Conservation (phyloP, 2,888 invertebrate genomes). For the Caenorhabditis sp. region DNA sequence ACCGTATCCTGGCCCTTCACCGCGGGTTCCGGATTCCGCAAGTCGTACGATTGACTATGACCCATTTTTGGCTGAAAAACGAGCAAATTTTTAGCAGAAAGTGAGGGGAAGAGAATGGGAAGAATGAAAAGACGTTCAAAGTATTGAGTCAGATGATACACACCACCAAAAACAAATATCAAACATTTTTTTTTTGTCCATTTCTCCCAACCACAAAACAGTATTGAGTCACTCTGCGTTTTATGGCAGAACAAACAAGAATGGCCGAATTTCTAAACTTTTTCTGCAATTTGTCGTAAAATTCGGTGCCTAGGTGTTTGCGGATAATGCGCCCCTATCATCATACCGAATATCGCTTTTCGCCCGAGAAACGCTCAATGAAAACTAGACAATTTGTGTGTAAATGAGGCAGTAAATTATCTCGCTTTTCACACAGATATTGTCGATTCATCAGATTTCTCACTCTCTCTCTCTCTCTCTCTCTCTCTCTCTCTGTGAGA, state of each 20-base stretch:
- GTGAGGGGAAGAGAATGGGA: neutral
- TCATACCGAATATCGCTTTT: neutral
- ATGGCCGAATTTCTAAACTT: constrained; percentile 2
- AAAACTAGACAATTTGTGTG: neutral
- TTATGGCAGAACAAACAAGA: constrained; percentile 29
- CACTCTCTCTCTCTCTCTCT: too few species aligned
- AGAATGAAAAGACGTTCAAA: neutral
- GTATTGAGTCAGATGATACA: constrained; percentile 19
- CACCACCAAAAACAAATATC: constrained; percentile 31
- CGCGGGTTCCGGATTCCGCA: constrained; percentile 30
- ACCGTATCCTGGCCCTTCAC: constrained; percentile 22
- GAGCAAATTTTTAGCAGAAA: neutral
- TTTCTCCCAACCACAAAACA: too few species aligned
- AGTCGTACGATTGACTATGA: constrained; percentile 56
- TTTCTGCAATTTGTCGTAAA: constrained; percentile 4
- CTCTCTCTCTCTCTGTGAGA: too few species aligned
- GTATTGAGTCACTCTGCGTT: constrained; percentile 34
- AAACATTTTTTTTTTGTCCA: too few species aligned
- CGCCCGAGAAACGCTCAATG: too few species aligned
- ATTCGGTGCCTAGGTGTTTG: neutral
- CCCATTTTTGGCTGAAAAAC: constrained; percentile 32
- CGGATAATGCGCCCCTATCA: neutral
- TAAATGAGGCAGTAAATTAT: too few species aligned
- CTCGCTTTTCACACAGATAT: too few species aligned
- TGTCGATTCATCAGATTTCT: too few species aligned